These are phyloP conservation scores for Aproaerema taeniolella DNA, from an alignment of 2,888 invertebrate genomes.

Conservation along the genomic window DNA sequence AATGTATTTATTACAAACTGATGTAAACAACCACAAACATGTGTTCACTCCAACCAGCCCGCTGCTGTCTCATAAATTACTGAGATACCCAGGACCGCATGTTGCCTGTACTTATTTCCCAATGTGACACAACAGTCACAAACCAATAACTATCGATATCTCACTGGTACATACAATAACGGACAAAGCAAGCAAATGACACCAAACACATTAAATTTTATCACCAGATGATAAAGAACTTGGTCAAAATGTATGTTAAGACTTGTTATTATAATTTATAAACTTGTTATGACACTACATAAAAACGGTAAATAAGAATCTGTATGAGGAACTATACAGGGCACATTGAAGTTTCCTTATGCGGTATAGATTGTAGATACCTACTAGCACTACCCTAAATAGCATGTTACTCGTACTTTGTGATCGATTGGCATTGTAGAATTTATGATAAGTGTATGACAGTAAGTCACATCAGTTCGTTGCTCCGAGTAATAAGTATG, in stretches of 20 bases:
- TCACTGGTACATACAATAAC: conserved; percentile 1
- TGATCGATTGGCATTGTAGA: conserved; percentile 6
- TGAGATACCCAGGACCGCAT: too few species aligned
- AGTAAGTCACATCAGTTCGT: conserved; percentile 18
- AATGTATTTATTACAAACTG: neutral
- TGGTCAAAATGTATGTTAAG: conserved; percentile 6
- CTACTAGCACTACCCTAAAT: too few species aligned
- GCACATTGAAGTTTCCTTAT: too few species aligned
- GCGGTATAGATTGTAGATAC: too few species aligned
- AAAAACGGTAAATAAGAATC: conserved; percentile 4
- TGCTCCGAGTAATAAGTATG: conserved; percentile 18
- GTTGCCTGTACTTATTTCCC: too few species aligned
- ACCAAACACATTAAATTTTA: conserved; percentile 14
- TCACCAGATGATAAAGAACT: conserved; percentile 12
- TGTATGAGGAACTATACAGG: conserved; percentile 8
- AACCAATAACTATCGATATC: too few species aligned
- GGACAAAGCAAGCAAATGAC: conserved; percentile 6
- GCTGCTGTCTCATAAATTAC: conserved; percentile 2
- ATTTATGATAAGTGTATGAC: conserved; percentile 6
- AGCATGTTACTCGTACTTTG: too few species aligned
- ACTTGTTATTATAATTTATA: conserved; percentile 1
- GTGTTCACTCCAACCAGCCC: neutral
- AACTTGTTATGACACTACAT: conserved; percentile 9
- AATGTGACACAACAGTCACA: too few species aligned
- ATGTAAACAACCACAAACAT: neutral